Evolutionary conservation across 2,113 vertebrate species (phyloP).

Genomic region (Pavo muticus): DNA sequence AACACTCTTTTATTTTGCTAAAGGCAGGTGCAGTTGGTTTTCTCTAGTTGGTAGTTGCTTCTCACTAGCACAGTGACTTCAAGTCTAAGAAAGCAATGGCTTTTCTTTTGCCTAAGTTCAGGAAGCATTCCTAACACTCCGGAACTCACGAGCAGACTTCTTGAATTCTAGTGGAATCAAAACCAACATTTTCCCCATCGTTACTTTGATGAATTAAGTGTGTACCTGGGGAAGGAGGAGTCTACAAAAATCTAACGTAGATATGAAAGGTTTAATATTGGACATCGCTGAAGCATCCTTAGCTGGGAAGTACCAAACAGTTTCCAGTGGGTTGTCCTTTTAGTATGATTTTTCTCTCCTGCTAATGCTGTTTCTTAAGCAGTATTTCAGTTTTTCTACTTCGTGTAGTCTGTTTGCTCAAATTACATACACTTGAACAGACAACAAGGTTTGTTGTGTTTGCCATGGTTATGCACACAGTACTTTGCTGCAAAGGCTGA

Average conservation of each 20-base stretch:
- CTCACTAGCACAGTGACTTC: neutral
- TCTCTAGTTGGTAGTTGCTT: neutral
- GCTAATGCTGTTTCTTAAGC: neutral
- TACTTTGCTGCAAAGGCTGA: neutral
- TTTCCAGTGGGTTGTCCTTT: neutral
- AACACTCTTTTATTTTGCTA: neutral
- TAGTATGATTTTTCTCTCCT: neutral
- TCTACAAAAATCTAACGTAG: neutral
- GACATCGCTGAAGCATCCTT: neutral
- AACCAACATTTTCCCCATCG: neutral
- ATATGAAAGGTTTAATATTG: neutral
- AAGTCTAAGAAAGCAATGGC: neutral
- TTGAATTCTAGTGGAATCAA: neutral
- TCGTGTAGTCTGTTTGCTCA: neutral
- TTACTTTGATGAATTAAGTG: neutral
- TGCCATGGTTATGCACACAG: neutral
- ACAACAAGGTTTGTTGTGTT: neutral
- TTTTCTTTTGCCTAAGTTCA: constrained; percentile 6
- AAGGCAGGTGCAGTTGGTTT: constrained; percentile 10
- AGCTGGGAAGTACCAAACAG: neutral
- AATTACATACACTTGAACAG: fast-evolving
- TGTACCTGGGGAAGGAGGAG: neutral
- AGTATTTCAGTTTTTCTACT: neutral
- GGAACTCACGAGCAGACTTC: neutral
- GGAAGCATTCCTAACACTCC: neutral